These are phyloP conservation scores for Diceros bicornis DNA, from an alignment of 2,797 vertebrate species.

Conservation along the genomic window DNA sequence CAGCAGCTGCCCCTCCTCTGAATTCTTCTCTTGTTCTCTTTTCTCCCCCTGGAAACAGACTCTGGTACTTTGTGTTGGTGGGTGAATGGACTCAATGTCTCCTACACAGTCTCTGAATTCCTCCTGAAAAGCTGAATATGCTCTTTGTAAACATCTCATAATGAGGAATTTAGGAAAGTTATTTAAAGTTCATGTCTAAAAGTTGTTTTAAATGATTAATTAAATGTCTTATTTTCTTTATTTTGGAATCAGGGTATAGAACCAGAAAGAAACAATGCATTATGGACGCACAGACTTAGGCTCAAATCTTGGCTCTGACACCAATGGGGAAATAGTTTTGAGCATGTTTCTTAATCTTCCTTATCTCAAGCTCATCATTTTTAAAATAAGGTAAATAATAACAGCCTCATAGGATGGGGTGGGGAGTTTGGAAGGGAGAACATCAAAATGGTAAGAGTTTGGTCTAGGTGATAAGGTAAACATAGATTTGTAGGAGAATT, in stretches of 20 bases:
- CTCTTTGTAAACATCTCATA: conserved; percentile 63
- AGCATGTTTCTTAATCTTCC: neutral
- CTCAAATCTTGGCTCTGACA: neutral
- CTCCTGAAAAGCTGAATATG: conserved; percentile 21
- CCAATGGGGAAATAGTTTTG: neutral
- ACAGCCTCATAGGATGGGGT: neutral
- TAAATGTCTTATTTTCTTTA: conserved; percentile 37
- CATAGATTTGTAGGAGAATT: neutral
- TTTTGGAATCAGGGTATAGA: conserved; percentile 19
- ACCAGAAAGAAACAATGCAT: neutral
- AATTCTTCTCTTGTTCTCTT: neutral
- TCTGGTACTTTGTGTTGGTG: neutral
- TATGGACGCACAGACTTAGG: neutral
- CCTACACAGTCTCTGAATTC: conserved; percentile 44
- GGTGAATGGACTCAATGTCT: conserved; percentile 57
- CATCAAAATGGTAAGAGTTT: neutral
- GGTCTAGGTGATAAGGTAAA: neutral
- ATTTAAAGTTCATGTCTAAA: conserved; percentile 11
- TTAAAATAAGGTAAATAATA: neutral
- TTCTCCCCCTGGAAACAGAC: neutral
- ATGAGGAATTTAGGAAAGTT: conserved; percentile 14
- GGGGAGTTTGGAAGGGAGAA: neutral
- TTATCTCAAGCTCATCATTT: neutral
- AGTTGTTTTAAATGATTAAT: conserved; percentile 55
- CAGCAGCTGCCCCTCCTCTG: neutral